These are phyloP conservation scores for Lonchura striata DNA, from an alignment of 2,113 vertebrate genomes.

Conservation along the genomic window DNA sequence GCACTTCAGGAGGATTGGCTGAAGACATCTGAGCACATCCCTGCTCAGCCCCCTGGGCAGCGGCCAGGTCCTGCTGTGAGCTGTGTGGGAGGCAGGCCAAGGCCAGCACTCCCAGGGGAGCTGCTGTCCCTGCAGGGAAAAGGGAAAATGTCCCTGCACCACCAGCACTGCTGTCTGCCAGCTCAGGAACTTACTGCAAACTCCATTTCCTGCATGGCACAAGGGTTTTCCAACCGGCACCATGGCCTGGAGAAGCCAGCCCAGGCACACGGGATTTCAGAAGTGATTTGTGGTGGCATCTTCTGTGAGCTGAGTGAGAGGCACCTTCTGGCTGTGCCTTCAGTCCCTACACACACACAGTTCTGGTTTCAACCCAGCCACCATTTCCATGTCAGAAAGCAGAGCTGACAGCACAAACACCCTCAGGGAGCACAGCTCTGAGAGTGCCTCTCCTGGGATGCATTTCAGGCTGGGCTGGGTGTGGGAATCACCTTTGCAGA, in stretches of 20 bases:
- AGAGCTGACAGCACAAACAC: background rate
- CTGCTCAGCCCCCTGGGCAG: background rate
- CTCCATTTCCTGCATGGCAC: background rate
- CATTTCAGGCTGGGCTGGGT: rapidly evolving
- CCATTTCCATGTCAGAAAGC: rapidly evolving
- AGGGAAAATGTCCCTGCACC: background rate
- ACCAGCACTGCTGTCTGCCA: background rate
- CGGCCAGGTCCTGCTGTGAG: background rate
- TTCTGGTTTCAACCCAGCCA: background rate
- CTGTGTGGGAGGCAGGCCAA: background rate
- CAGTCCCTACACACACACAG: rapidly evolving
- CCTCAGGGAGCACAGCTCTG: background rate
- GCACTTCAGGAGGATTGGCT: background rate
- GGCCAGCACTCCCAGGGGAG: background rate
- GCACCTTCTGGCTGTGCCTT: background rate
- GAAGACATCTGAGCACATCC: background rate
- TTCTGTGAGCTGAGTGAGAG: background rate
- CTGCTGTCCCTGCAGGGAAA: background rate
- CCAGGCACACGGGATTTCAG: rapidly evolving
- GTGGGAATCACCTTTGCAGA: too few species aligned
- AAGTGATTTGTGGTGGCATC: rapidly evolving
- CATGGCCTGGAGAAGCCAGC: background rate
- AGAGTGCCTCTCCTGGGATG: rapidly evolving
- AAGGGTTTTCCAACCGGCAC: background rate
- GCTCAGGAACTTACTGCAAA: background rate